phyloP scores from a whole-genome alignment of 2,797 vertebrate genomes.

The Mormyrops boulengeri region DNA sequence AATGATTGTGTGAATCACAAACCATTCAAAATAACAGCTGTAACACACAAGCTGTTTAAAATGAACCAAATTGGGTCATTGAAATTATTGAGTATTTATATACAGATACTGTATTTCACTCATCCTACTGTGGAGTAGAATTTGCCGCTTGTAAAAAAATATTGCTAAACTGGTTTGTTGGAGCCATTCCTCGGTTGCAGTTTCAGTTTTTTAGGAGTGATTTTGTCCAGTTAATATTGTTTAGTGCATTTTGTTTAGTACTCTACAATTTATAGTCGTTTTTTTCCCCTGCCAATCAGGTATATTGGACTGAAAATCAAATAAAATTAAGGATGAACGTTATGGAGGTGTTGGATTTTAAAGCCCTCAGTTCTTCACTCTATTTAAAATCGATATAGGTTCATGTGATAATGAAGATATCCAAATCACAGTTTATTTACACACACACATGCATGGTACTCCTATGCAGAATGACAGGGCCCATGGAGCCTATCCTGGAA shows the following conservation, averaged over 20 bases:
- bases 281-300: not conserved
- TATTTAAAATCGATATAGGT: not conserved
- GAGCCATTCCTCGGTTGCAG: not conserved
- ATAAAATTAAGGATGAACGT: not conserved
- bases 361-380: not conserved
- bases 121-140: not conserved
- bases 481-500: not conserved
- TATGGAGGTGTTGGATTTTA: not conserved
- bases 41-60: not conserved
- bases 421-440: not conserved
- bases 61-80: not conserved
- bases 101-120: not conserved
- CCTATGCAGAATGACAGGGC: not conserved
- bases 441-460: not conserved
- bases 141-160: not conserved
- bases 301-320: not conserved
- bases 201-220: not conserved
- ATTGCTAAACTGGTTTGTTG: not conserved
- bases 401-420: not conserved
- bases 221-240: not conserved
- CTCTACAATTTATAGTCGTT: not conserved
- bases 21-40: not conserved
- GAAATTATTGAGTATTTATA: not conserved
- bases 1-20: not conserved
- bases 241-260: not conserved